Evolutionary conservation across 1,140 invertebrate genomes (phyloP).

Genomic region (Portunus trituberculatus): DNA sequence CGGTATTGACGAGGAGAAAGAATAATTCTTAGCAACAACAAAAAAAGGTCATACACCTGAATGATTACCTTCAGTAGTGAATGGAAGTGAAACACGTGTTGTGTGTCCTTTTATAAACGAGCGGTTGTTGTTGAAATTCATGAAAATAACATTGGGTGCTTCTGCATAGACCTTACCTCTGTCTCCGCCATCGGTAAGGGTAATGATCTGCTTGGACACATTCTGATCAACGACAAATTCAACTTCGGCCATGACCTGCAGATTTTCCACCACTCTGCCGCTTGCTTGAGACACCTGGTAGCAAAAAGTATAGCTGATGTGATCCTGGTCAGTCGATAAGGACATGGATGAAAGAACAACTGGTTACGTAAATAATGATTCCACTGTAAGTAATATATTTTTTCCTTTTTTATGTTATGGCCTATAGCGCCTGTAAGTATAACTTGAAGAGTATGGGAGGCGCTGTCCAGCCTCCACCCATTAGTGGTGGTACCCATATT

Average conservation of each 20-base stretch:
- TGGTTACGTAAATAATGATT: no score
- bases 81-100: background rate
- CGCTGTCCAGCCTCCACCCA: no score
- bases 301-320: background rate
- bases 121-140: no score
- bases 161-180: background rate
- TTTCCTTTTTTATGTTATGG: no score
- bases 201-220: background rate
- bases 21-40: background rate
- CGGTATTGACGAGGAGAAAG: background rate
- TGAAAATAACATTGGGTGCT: background rate
- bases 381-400: no score
- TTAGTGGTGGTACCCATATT: no score
- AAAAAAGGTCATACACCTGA: background rate
- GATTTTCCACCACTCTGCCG: background rate
- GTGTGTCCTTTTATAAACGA: no score
- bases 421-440: no score
- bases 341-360: no score
- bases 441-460: no score
- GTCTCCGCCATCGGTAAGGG: background rate
- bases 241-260: conserved; percentile 28
- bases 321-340: no score
- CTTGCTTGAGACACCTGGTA: background rate
- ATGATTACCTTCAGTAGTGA: background rate
- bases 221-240: background rate